Conservation (phyloP, 2,888 invertebrate species). For the Protophormia terraenovae region DNA sequence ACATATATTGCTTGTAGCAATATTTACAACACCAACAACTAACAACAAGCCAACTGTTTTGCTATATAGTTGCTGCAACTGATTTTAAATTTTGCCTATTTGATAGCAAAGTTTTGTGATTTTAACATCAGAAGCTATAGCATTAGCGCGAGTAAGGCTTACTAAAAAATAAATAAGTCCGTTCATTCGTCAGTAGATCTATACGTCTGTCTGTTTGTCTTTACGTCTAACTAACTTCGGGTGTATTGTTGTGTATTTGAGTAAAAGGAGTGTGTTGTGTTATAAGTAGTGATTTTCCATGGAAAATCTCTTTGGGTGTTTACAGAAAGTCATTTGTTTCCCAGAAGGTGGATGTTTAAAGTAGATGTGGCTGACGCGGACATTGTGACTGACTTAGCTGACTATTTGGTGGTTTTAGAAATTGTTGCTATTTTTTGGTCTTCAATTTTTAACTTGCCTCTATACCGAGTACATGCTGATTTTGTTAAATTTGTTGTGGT, state of each 20-base stretch:
- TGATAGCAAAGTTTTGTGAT: conserved; percentile 10
- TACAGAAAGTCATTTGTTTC: conserved; percentile 69
- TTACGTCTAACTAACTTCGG: conserved; percentile 41
- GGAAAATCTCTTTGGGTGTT: conserved; percentile 69
- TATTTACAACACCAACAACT: conserved; percentile 52
- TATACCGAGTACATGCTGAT: conserved; percentile 30
- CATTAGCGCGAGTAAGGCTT: conserved; percentile 52
- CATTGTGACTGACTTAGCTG: conserved; percentile 43
- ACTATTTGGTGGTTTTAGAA: conserved; percentile 46
- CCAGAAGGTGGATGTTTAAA: conserved; percentile 69
- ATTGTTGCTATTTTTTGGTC: conserved; percentile 34
- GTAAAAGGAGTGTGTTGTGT: conserved; percentile 67
- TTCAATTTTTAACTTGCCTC: conserved; percentile 31
- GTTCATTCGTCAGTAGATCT: not conserved
- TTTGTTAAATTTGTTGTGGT: conserved; percentile 51
- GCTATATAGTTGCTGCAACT: conserved; percentile 53
- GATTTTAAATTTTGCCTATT: conserved; percentile 35
- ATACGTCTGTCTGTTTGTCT: conserved; percentile 18
- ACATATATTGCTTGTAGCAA: conserved; percentile 51
- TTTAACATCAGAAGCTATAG: conserved; percentile 61
- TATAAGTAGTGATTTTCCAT: conserved; percentile 67
- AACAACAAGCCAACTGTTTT: conserved; percentile 31
- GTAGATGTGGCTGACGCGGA: conserved; percentile 62
- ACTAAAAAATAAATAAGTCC: conserved; percentile 15
- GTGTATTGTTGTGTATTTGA: conserved; percentile 52